These are phyloP conservation scores for Drosophila mimetica DNA, from an alignment of 2,888 invertebrate genomes.

Conservation along the genomic window DNA sequence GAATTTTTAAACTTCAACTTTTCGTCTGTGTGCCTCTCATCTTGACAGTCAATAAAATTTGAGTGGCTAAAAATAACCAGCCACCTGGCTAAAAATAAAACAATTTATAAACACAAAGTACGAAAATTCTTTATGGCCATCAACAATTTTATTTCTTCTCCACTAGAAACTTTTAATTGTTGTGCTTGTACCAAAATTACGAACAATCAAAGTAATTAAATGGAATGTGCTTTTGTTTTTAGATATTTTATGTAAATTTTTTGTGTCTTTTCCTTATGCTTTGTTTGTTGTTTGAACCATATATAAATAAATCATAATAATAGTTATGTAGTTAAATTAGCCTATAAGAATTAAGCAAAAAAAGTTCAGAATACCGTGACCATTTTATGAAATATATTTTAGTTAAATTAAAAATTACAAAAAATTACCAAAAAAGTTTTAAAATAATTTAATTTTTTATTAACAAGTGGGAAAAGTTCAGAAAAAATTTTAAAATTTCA, in stretches of 20 bases:
- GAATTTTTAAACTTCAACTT: constrained; percentile 48
- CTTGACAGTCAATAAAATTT: constrained; percentile 35
- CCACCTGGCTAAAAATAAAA: constrained; percentile 38
- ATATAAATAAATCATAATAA: constrained; percentile 1
- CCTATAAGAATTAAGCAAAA: constrained; percentile 8
- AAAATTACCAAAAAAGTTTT: neutral
- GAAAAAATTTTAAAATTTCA: too few relatives aligned
- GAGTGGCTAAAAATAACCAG: constrained; percentile 53
- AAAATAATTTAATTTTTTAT: neutral
- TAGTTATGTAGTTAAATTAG: constrained; percentile 22
- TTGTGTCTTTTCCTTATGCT: constrained; percentile 51
- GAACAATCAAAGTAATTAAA: constrained; percentile 51
- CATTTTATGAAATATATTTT: neutral
- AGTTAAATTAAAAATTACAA: too few relatives aligned
- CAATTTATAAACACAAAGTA: constrained; percentile 35
- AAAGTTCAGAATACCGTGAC: neutral
- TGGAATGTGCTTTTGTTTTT: constrained; percentile 78
- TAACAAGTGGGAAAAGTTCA: neutral
- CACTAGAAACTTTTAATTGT: constrained; percentile 62
- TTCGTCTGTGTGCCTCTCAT: constrained; percentile 26
- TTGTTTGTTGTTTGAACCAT: constrained; percentile 65
- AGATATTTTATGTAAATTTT: constrained; percentile 78
- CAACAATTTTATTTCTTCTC: constrained; percentile 32
- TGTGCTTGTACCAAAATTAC: constrained; percentile 61
- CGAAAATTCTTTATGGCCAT: constrained; percentile 39